These are phyloP conservation scores for Channallabes apus DNA, from an alignment of 2,797 vertebrate species.

Conservation along the genomic window DNA sequence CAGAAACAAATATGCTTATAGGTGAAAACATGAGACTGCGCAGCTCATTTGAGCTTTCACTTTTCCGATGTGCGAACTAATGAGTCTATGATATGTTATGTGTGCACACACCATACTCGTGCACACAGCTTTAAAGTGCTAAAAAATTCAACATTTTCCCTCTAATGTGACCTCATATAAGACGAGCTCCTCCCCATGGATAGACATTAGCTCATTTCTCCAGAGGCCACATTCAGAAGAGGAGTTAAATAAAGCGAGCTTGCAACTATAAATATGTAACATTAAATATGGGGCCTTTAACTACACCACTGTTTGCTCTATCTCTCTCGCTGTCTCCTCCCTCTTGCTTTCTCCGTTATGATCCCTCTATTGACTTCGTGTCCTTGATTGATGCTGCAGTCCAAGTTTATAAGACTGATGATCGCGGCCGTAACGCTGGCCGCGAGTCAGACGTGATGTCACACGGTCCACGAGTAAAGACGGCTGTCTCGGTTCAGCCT, in stretches of 20 bases:
- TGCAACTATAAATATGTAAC: no score
- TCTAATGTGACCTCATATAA: no score
- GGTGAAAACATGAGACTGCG: background rate
- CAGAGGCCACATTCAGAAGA: no score
- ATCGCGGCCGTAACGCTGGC: conserved; percentile 56
- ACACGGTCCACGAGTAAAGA: conserved; percentile 58
- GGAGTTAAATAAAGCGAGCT: no score
- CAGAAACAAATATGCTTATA: no score
- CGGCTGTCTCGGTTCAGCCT: conserved; percentile 51
- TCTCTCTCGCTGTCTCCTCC: background rate
- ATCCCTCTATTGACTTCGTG: conserved; percentile 32
- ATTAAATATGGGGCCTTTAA: background rate
- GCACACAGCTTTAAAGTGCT: background rate
- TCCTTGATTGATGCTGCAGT: conserved; percentile 67
- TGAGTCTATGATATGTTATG: background rate
- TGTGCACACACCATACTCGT: background rate
- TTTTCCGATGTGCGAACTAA: background rate
- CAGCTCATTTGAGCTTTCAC: background rate
- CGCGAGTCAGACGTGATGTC: conserved; percentile 47
- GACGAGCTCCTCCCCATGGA: no score
- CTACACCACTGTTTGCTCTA: background rate
- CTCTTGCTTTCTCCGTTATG: conserved; percentile 48
- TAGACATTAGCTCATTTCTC: no score
- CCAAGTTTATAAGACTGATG: conserved; percentile 44
- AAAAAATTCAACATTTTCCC: no score